Evolutionary conservation across 2,797 vertebrate genomes (phyloP), one percentile per base, ranked within the genome.

Genomic region (Gambelia wislizenii): DNA sequence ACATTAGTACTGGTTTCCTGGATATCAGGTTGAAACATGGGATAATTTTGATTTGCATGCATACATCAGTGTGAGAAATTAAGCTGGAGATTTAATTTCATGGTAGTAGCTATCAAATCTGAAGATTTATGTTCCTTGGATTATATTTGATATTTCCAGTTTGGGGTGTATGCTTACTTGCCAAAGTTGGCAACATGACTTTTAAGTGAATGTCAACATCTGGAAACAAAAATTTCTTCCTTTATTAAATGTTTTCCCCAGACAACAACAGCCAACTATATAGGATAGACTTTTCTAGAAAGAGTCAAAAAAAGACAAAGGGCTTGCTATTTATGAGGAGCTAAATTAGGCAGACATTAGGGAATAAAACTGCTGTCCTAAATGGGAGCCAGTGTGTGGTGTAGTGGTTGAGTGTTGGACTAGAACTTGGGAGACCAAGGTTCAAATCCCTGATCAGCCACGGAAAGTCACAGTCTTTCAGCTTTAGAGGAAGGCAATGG

Each of bases 141-240:
- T 30, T 42, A 61, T 77, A 47, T 64, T 76, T 76, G 54, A 18
- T 49, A 20, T 39, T 47, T 67, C 16, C 10, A 4, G 14, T 56
- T 56, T 77, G 76, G 82, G 59, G 22, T 14, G 10, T 72, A 47
- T 87, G 52, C 3, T 72, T 72, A 59, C 25, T 42, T 85, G 78
- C 36, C 30, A 64, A 64, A 80, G 18, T 70, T 89, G 59, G 59
- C 74, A 84, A 13, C 12, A 33, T 89, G 9, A 52, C 61, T 77
- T 84, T 70, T 78, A 78, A 47, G 61, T 72, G 83, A 79, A 67
- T 83, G 70, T 77, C 74, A 86, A 86, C 75, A 52, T 86, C 52
- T 78, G 8, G 22, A 2, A 69, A 79, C 78, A 30, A 77, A 78
- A 78, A 52, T 78, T 12, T 27, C n/a, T 64, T 61, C 6, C 39